Evolutionary conservation across 2,888 invertebrate species (phyloP).

Genomic region (Scaptomyza reducta): DNA sequence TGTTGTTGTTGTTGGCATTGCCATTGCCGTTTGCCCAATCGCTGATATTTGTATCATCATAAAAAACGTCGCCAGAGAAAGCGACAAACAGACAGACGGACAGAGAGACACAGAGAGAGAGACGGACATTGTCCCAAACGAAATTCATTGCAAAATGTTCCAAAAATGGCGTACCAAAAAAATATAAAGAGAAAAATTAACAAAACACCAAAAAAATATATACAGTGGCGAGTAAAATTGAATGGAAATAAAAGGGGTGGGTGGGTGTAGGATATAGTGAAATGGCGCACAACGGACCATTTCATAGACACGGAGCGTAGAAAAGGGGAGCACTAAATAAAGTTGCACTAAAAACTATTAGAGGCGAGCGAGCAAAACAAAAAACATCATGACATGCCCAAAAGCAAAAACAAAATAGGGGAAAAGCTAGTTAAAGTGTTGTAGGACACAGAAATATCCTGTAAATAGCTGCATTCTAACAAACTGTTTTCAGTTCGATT

Average conservation of each 20-base stretch:
- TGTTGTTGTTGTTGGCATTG: neutral
- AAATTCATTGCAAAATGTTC: conserved; percentile 73
- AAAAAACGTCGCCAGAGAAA: conserved; percentile 65
- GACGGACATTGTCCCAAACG: conserved; percentile 27
- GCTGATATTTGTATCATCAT: conserved; percentile 77
- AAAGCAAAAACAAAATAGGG: conserved; percentile 26
- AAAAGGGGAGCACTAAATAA: conserved; percentile 59
- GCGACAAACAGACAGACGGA: conserved; percentile 25
- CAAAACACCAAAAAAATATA: conserved; percentile 5
- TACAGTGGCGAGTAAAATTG: conserved; percentile 49
- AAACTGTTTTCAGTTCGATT: neutral
- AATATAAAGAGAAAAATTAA: conserved; percentile 20
- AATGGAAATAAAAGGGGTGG: conserved; percentile 44
- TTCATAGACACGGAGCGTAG: conserved; percentile 31
- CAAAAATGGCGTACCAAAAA: conserved; percentile 55
- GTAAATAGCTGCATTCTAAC: neutral
- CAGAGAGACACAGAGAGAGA: conserved; percentile 25
- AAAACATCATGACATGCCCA: conserved; percentile 47
- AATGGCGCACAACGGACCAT: conserved; percentile 20
- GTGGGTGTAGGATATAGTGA: neutral
- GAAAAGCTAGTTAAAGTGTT: neutral
- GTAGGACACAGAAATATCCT: neutral
- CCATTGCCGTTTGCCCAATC: conserved; percentile 45
- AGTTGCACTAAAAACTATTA: conserved; percentile 72
- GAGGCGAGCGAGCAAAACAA: conserved; percentile 44